Evolutionary conservation across 2,113 vertebrate genomes (phyloP), one percentile per base, ranked within the genome.

Genomic region (Hippocampus mohnikei): DNA sequence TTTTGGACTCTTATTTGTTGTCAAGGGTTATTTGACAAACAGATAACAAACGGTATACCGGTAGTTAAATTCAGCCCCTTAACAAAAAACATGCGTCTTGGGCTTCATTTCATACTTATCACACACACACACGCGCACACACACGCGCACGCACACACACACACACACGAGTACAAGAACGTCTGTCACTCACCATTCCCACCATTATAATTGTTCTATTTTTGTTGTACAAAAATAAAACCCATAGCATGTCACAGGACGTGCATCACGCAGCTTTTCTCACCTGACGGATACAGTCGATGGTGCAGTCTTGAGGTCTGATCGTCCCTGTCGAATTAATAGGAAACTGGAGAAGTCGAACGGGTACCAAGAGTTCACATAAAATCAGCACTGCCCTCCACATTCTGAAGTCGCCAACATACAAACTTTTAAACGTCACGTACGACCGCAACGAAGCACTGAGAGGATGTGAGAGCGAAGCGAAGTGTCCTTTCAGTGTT

Each of bases 241-340:
- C 16, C 12, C 42, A 44, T 12, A 44, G 42, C 42, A 44, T 23
- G 1, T 46, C 25, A 66, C 16, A 16, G 44, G 46, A 40, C 20
- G 2, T 5, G 15, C 21, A 42, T 13, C 8, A n/a, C 12, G 8
- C 8, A 62, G 37, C 20, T 2, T 27, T 33, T 8, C 70, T 73
- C 80, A 93, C 92, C 90, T 88, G 75, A 15, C 25, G 82, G 53
- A 93, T 67, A 58, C 92, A 93, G 20, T 88, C 76, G 66, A 93
- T 72, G 0, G 67, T 81, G 84, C 92, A 92, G 81, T 87, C 69
- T 74, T 84, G 86, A 42, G 91, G 87, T 16, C 29, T 23, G 58
- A 90, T 60, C 44, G 60, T n/a, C 2, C 42, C 53, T 0, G 60
- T 1, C 56, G 2, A 67, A 3, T 80, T 40, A 0, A 60, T 70